Evolutionary conservation across 2,113 vertebrate species (phyloP), one percentile per base, ranked within the genome.

Genomic region (Ciconia stormi): DNA sequence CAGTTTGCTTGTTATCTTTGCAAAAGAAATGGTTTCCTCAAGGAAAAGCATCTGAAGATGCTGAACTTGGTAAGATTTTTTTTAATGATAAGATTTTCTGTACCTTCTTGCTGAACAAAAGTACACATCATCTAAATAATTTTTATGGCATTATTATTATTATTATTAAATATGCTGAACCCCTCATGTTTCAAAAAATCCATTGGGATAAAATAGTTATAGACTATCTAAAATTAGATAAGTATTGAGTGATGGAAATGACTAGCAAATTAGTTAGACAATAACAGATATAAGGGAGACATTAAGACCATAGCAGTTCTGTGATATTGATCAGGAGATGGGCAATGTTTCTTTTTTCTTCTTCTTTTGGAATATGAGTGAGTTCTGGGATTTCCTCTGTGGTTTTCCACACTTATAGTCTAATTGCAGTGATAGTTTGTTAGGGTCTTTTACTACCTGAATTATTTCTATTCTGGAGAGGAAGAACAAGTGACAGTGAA

Each of bases 211-310:
- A 82, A 93, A 77, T 53, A 93, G 5, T 49, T 94, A 47, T 5
- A 65, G 44, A 46, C 18, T 56, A 50, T n/a, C 10, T 66, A 67
- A 86, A 94, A 95, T 88, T 66, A 69, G 5, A 5, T 82, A 83
- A 92, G 23, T 73, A 93, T 93, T 59, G 85, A 96, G n/a, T 70
- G 71, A 83, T 77, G 71, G 67, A 96, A 95, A 96, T 93, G 46
- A 70, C 32, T 58, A 70, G 22, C 11, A 55, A 80, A 77, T 49
- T 52, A 69, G 8, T 91, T 80, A 42, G 50, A 92, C 50, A 7
- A 47, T 46, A 84, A 87, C 40, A 90, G 30, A 50, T 55, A 42
- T 13, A 61, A 90, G 25, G 20, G 71, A 84, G 8, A 78, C 3
- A 0, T 56, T 89, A 82, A 85, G 52, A 65, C 13, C 20, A 18